A percentile compares a stretch with the other conserved stretches of the same genome.
Evolutionary conservation across 2,888 invertebrate species (phyloP).

Genomic region (Watsonalla cultraria): DNA sequence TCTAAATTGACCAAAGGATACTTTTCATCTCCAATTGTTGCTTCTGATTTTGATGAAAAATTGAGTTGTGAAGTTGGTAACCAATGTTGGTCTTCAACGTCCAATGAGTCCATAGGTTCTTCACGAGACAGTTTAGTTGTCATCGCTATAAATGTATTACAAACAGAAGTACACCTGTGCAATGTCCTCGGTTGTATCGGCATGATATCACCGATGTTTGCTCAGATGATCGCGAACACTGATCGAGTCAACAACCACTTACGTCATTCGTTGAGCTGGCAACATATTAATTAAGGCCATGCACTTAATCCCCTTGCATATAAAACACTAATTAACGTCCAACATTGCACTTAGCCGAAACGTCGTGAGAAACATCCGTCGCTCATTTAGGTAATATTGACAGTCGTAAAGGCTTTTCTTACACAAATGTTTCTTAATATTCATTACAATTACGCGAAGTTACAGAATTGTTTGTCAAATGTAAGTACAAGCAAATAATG

Average conservation of each 20-base stretch:
- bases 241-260: conserved; percentile 42
- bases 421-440: too few relatives aligned
- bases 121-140: conserved; percentile 3
- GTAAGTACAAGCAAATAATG: too few relatives aligned
- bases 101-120: not conserved
- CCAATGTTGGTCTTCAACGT: not conserved
- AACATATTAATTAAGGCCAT: conserved; percentile 36
- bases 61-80: too few relatives aligned
- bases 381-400: not conserved
- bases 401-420: not conserved
- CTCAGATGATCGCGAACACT: conserved; percentile 47
- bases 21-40: too few relatives aligned
- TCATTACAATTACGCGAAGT: too few relatives aligned
- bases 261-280: conserved; percentile 55
- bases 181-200: conserved; percentile 15
- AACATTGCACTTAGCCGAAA: not conserved
- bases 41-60: too few relatives aligned
- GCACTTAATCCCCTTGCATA: conserved; percentile 1
- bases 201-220: conserved; percentile 61
- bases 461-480: too few relatives aligned
- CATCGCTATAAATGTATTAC: conserved; percentile 9
- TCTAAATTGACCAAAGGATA: too few relatives aligned
- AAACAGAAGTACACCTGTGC: conserved; percentile 32
- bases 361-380: not conserved
- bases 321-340: not conserved